Conservation (phyloP, 2,113 vertebrate genomes). For the Leptocoma aspasia region DNA sequence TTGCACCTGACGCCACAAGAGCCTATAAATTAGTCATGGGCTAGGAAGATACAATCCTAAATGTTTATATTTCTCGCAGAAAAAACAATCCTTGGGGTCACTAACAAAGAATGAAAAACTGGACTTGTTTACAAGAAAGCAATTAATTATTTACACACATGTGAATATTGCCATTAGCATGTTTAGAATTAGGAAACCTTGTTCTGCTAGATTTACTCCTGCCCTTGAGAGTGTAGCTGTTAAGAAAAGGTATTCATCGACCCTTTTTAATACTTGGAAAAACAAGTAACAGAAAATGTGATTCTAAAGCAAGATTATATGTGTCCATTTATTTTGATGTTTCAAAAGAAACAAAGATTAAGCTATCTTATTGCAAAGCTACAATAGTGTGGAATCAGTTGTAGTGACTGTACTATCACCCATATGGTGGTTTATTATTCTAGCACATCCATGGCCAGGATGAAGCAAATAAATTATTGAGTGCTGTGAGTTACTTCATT, state of each 20-base stretch:
- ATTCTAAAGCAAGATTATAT: background rate
- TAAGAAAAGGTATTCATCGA: background rate
- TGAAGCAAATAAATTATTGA: constrained; percentile 51
- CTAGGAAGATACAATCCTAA: constrained; percentile 55
- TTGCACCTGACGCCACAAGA: constrained; percentile 66
- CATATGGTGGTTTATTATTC: constrained; percentile 8
- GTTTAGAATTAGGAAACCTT: constrained; percentile 26
- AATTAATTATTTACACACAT: constrained; percentile 70
- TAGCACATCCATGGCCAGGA: background rate
- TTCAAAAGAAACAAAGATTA: background rate
- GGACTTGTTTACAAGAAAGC: constrained; percentile 51
- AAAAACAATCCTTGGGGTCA: constrained; percentile 35
- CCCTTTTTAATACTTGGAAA: background rate
- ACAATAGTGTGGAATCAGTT: background rate
- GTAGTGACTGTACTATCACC: background rate
- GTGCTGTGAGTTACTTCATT: constrained; percentile 5
- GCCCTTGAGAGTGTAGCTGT: background rate
- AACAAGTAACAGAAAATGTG: background rate
- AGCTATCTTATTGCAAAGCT: background rate
- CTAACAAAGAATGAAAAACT: constrained; percentile 50
- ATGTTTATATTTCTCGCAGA: constrained; percentile 49
- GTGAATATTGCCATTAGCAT: constrained; percentile 25
- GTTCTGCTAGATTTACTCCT: constrained; percentile 19
- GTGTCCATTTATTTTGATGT: background rate
- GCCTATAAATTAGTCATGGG: constrained; percentile 73